These are phyloP conservation scores for Galaxea fascicularis DNA, from an alignment of 92 coral and sea anemone genomes.

Conservation along the genomic window DNA sequence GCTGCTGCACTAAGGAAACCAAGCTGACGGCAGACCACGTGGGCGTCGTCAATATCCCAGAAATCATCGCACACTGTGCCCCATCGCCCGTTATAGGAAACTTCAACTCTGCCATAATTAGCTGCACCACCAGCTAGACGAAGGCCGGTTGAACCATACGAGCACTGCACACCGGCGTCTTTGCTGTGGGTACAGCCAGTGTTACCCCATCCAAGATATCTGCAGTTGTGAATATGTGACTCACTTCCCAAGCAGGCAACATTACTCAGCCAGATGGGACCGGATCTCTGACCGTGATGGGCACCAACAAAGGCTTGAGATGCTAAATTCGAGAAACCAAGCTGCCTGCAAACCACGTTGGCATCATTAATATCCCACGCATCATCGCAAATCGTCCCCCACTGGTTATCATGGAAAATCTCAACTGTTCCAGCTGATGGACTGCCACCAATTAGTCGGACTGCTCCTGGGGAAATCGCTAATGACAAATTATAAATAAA, in stretches of 20 bases:
- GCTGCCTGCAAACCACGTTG: background rate
- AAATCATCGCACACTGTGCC: too few relatives aligned
- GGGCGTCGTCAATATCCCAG: too few relatives aligned
- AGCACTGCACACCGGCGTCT: conserved; percentile 2
- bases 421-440: background rate
- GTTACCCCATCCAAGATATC: too few relatives aligned
- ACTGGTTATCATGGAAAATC: background rate
- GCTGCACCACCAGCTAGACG: background rate
- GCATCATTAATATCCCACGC: conserved; percentile 4
- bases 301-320: background rate
- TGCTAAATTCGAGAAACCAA: background rate
- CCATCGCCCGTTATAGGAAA: background rate
- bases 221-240: too few relatives aligned
- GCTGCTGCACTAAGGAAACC: background rate
- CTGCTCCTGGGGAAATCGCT: too few relatives aligned
- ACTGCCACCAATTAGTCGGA: too few relatives aligned
- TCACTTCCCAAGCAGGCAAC: background rate
- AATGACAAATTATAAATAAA: too few relatives aligned
- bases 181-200: too few relatives aligned
- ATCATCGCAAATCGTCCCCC: conserved; percentile 22
- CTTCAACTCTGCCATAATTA: background rate
- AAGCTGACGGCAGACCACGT: too few relatives aligned
- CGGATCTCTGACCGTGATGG: background rate
- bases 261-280: background rate
- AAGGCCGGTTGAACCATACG: background rate